Conservation (phyloP, 1,140 invertebrate genomes). For the Theocolax elegans region DNA sequence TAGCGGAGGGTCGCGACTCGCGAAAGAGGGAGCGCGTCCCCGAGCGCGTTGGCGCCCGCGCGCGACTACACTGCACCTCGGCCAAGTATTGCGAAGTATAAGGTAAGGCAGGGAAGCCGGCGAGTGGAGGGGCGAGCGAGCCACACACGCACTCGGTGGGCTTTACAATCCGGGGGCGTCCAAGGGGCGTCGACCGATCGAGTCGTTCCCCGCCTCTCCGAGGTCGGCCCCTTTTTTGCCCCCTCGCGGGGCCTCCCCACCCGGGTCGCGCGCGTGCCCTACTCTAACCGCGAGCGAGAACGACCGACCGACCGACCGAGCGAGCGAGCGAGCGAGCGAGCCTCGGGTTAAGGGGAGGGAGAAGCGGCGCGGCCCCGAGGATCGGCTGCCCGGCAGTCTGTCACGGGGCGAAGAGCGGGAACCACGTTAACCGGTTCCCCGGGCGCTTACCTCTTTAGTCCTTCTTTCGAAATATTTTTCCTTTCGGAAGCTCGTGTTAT, state of each 20-base stretch:
- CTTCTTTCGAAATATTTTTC: neutral
- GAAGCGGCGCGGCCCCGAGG: conserved; percentile 34
- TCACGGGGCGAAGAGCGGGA: conserved; percentile 67
- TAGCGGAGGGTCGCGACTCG: no score
- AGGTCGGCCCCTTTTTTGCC: conserved; percentile 62
- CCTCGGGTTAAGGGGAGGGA: conserved; percentile 36
- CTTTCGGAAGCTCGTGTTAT: conserved; percentile 4
- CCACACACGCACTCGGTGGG: no score
- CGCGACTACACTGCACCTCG: no score
- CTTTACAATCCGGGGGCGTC: conserved; percentile 52
- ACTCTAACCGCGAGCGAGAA: conserved; percentile 40
- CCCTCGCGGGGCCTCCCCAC: conserved; percentile 37
- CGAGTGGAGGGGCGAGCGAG: no score
- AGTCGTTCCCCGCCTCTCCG: conserved; percentile 50
- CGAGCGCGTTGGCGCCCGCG: neutral
- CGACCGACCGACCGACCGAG: neutral
- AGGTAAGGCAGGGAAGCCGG: no score
- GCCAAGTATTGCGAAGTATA: no score
- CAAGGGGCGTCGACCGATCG: conserved; percentile 59
- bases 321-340: neutral
- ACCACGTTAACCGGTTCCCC: conserved; percentile 65
- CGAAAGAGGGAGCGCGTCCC: neutral
- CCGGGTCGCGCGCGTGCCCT: conserved; percentile 46
- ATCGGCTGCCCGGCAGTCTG: conserved; percentile 63
- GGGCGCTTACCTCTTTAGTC: neutral